phyloP scores from a whole-genome alignment of 2,797 vertebrate species.

The Chelonia mydas region DNA sequence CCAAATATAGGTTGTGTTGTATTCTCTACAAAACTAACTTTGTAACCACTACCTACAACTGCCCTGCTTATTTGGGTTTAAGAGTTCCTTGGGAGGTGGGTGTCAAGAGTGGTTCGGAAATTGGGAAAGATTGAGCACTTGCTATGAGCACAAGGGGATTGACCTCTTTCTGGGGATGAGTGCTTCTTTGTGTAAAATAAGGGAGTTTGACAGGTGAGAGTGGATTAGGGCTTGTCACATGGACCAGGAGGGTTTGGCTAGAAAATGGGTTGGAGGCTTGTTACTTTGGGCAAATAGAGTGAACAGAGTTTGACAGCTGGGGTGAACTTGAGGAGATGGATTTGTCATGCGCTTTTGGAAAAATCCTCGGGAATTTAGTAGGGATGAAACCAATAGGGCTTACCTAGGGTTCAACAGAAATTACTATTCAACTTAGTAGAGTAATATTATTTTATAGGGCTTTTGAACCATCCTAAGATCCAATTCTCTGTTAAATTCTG shows the following conservation, averaged over 20 bases:
- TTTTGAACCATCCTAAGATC: neutral
- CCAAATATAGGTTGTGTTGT: too few relatives aligned
- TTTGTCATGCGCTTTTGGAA: neutral
- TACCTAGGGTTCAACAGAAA: neutral
- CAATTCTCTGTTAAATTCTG: neutral
- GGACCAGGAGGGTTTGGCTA: neutral
- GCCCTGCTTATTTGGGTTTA: neutral
- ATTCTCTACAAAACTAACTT: neutral
- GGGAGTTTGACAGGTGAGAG: neutral
- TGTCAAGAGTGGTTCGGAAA: neutral
- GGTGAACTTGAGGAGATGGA: neutral
- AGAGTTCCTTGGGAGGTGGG: neutral
- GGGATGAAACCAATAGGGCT: neutral
- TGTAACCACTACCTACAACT: neutral
- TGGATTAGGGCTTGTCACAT: neutral
- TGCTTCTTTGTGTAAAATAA: neutral
- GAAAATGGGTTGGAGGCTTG: neutral
- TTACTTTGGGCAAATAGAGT: neutral
- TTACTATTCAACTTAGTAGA: neutral
- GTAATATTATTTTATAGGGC: neutral
- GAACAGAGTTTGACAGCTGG: neutral
- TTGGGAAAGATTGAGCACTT: neutral
- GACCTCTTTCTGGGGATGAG: accelerated
- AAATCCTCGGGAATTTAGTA: neutral
- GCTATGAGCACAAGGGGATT: neutral